phyloP scores from a whole-genome alignment of 2,888 invertebrate genomes.

The Cataglyphis altisquamis region DNA sequence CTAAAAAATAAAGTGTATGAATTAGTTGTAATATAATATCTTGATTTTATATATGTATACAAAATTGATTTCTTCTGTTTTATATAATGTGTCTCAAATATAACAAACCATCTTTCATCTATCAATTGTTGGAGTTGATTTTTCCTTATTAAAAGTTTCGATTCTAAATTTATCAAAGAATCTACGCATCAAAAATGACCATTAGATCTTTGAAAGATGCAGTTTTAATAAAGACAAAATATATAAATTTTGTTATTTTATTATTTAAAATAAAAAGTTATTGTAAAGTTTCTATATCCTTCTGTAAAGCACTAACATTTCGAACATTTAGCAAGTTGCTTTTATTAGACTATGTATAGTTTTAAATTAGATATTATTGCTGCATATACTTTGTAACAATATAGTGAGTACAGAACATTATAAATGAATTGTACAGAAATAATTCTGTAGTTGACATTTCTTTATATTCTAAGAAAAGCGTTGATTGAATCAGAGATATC shows the following conservation, averaged over 20 bases:
- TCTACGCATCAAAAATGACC: neutral
- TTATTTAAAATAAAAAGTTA: neutral
- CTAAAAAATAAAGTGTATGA: neutral
- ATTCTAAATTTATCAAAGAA: neutral
- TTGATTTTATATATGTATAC: neutral
- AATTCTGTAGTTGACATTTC: neutral
- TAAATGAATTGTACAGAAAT: neutral
- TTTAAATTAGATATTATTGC: neutral
- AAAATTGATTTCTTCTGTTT: neutral
- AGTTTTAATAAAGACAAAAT: neutral
- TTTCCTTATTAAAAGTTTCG: neutral
- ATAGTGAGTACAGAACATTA: neutral
- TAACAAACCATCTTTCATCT: neutral
- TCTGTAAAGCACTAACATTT: neutral
- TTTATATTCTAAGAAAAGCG: conserved; percentile 11
- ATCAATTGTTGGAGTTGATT: neutral
- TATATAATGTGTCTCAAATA: neutral
- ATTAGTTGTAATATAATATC: neutral
- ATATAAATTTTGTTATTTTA: neutral
- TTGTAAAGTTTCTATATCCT: neutral
- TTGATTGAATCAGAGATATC: conserved; percentile 26
- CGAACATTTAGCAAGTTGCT: neutral
- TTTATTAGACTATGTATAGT: neutral
- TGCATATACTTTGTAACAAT: neutral
- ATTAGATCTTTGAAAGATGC: neutral